Conservation (phyloP, 2,797 vertebrate genomes). For the Sebastes trivittatus region DNA sequence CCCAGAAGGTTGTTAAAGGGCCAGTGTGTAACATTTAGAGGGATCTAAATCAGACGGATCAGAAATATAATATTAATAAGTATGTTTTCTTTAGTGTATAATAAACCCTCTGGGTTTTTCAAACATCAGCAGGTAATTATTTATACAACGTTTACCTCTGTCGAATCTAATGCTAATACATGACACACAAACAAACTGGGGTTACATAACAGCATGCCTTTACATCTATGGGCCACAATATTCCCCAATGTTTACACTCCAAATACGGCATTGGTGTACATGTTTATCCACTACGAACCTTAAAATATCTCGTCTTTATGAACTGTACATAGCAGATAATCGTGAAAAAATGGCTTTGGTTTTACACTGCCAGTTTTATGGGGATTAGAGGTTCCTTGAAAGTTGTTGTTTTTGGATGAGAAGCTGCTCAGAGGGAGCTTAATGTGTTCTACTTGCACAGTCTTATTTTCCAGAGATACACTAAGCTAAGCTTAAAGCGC, state of each 20-base stretch:
- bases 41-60: too few relatives aligned
- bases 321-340: constrained; percentile 39
- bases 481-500: constrained; percentile 52
- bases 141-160: background rate
- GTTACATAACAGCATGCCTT: constrained; percentile 15
- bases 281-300: constrained; percentile 50
- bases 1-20: background rate
- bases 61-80: too few relatives aligned
- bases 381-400: constrained; percentile 2
- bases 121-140: background rate
- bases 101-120: background rate
- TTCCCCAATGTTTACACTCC: constrained; percentile 69
- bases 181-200: background rate
- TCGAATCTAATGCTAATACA: background rate
- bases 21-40: too few relatives aligned
- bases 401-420: background rate
- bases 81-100: too few relatives aligned
- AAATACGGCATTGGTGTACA: constrained; percentile 13
- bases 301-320: constrained; percentile 40
- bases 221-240: constrained; percentile 27
- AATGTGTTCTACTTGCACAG: constrained; percentile 30
- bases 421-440: constrained; percentile 18
- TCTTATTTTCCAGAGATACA: constrained; percentile 37
- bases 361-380: constrained; percentile 63
- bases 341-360: constrained; percentile 58